Base-by-base conservation (phyloP, 2,797 vertebrate genomes). In the Acrossocheilus fasciatus region DNA sequence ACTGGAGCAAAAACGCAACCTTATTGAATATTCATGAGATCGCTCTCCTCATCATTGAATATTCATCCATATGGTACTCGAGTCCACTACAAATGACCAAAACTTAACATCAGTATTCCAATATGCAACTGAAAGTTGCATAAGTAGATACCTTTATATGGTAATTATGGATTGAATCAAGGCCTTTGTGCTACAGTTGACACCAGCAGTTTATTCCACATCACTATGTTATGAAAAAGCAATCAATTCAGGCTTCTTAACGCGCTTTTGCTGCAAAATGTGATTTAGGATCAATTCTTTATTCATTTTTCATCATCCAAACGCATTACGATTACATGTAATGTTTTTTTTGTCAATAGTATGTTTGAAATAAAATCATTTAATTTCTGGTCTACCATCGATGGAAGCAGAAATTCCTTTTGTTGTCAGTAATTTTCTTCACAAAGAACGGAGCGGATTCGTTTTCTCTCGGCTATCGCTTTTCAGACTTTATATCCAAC, bases 11-110 rank as follows among this genome's bases (percentile, higher is more conserved):
- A 80, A 80, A 79, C 1, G 20, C 66, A 59, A 76, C 18, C 39
- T 45, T 17, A 72, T 45, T 62, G 66, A 85, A 79, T 85, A 85
- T 80, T 80, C 84, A 85, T 80, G 20, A 85, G 41, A 45, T 43
- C 34, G 39, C 72, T 74, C 82, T 76, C 30, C 30, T 66, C 72
- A 18, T 77, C 57, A 74, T 64, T 83, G 59, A 83, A 81, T 86
- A 86, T 88, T 86, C 82, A 86, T 83, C 78, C 64, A 78, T 52
- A 64, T 68, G 62, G 77, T 68, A 86, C 87, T 83, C 26, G 14
- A 52, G 66, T 86, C 66, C 76, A 59, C 72, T 79, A 69, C 81
- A 88, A 86, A 86, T 77, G 52, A 83, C 76, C 66, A 18, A 69
- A 72, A 59, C 75, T 34, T 68, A 45, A 81, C 6, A 68, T 57